Evolutionary conservation across 1,140 invertebrate species (phyloP), one percentile per base, ranked within the genome.

Genomic region (Rhopalosiphum padi): DNA sequence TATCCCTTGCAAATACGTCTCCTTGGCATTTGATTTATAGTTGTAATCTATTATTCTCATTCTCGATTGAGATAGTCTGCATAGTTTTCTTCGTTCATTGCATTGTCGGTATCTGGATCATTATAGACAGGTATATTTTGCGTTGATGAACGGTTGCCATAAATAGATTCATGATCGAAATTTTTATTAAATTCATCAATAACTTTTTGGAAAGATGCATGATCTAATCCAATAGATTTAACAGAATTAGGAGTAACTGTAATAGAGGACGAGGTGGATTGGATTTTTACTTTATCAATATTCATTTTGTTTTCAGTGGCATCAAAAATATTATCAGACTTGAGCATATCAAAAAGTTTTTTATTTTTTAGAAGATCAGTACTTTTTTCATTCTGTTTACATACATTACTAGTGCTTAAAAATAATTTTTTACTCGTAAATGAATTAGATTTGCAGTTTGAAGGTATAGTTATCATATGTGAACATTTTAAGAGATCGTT

Each of bases 401-500:
- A n/a, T n/a, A 21, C n/a, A 18, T 35, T 77, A n/a, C n/a, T 15
- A 77, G 30, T n/a, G n/a, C 15, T 77, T 77, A 77, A 77, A 77
- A 77, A n/a, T n/a, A 30, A 35, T 18, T 77, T 77, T 77, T 5
- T n/a, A 77, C 4, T 77, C 3, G 15, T 18, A 77, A n/a, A 77
- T n/a, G n/a, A 77, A 77, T 77, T 1, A 6, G 15, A 35, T 77
- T 77, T 77, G n/a, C 15, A 21, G 30, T 77, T n/a, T 77, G 60
- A 35, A 15, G 60, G n/a, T n/a, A 18, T 22, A n/a, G 30, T 6
- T n/a, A n/a, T 6, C 60, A 77, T 77, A 77, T 77, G 60, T n/a
- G 60, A 77, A 77, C 22, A 83, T 90, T 90, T 90, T 7, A 90
- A 60, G 41, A 90, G 53, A 60, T 90, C 53, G 60, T 77, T n/a